Evolutionary conservation across 2,888 invertebrate species (phyloP).

Genomic region (Xylota sylvarum): DNA sequence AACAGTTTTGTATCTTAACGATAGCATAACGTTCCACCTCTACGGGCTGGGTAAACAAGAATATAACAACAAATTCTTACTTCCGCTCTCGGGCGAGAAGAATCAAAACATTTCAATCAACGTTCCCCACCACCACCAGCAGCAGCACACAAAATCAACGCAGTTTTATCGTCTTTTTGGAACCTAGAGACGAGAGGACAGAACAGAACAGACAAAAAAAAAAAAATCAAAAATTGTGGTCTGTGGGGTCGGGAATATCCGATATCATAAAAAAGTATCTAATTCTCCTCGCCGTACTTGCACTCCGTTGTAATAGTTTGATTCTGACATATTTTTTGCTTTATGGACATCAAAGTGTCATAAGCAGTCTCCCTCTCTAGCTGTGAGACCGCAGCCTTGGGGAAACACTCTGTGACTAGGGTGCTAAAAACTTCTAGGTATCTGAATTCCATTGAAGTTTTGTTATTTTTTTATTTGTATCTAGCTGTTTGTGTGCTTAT

Average conservation of each 20-base stretch:
- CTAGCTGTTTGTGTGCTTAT: background rate
- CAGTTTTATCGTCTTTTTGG: conserved; percentile 7
- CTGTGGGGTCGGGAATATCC: background rate
- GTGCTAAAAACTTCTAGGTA: background rate
- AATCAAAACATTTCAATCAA: conserved; percentile 46
- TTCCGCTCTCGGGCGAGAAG: conserved; percentile 19
- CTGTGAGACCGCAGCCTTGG: conserved; percentile 21
- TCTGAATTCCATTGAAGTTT: background rate
- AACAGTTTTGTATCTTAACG: conserved; percentile 15
- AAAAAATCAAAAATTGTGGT: conserved; percentile 10
- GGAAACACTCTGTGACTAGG: background rate
- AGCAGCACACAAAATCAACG: conserved; percentile 8
- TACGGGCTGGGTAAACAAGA: background rate
- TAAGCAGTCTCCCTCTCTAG: background rate
- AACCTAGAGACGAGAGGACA: background rate
- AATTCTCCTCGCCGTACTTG: background rate
- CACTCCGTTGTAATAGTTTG: background rate
- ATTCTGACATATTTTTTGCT: conserved; percentile 15
- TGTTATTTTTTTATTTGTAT: conserved; percentile 3
- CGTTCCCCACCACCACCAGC: background rate
- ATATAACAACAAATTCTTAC: conserved; percentile 18
- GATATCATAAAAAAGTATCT: conserved; percentile 32
- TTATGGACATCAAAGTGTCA: conserved; percentile 19
- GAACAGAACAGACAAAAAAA: background rate
- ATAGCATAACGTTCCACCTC: background rate